These are phyloP conservation scores for Aphyosemion australe DNA, from an alignment of 2,113 vertebrate genomes.

Conservation along the genomic window DNA sequence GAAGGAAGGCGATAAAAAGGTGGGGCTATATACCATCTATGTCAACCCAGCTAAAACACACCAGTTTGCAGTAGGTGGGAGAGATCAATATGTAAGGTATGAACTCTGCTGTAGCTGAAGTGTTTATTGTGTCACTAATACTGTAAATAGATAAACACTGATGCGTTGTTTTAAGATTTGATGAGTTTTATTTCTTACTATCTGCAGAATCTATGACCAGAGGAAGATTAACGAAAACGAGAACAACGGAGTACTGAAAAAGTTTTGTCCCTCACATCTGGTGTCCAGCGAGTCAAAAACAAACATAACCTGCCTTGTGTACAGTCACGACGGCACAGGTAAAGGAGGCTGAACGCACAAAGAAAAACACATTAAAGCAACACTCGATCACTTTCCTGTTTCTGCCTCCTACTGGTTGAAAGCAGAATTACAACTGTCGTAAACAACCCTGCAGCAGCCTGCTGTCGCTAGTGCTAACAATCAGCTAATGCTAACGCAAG, in stretches of 20 bases:
- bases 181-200: not conserved
- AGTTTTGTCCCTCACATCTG: slow-evolving; percentile 95
- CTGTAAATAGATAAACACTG: not conserved
- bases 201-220: slow-evolving; percentile 92
- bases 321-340: slow-evolving; percentile 95
- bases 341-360: slow-evolving; percentile 9
- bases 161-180: not conserved
- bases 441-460: no score
- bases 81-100: slow-evolving; percentile 94
- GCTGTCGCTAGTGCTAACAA: no score
- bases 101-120: slow-evolving; percentile 9
- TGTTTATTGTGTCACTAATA: not conserved
- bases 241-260: slow-evolving; percentile 94
- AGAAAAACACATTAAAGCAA: no score
- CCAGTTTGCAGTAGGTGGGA: slow-evolving; percentile 93
- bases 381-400: no score
- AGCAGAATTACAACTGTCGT: no score
- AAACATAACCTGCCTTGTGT: slow-evolving; percentile 96
- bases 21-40: slow-evolving; percentile 94
- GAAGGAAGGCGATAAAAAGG: slow-evolving; percentile 96
- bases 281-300: slow-evolving; percentile 96
- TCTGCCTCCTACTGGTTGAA: no score
- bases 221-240: slow-evolving; percentile 94
- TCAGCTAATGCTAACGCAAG: no score
- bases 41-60: slow-evolving; percentile 93